Evolutionary conservation across 2,888 invertebrate species (phyloP), one percentile per base, ranked within the genome.

Genomic region (Agrochola lychnidis): DNA sequence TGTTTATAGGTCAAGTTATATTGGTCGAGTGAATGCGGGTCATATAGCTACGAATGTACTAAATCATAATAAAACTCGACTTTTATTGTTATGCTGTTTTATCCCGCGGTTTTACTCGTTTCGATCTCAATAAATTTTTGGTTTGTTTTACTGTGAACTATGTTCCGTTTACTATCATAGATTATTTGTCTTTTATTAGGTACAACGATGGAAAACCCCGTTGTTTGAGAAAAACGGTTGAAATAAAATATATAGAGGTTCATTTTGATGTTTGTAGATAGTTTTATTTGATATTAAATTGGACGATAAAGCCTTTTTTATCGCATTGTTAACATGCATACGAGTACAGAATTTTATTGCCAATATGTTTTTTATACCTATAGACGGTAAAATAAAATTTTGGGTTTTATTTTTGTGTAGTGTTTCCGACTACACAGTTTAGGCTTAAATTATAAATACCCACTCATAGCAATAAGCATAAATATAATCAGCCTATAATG

Each of bases 11-110:
- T 90, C 89, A 87, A 78, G 67, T 71, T 87, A 74, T 42, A 69
- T 45, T 84, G 87, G 90, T 79, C 5, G 66, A 6, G 63, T 76
- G 63, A 77, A 83, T 64, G 73, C 70, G 78, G 88, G 89, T 86
- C 86, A 86, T 83, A 90, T 87, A 88, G 85, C 87, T 87, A 88
- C 84, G 86, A 87, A 85, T 79, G 83, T 82, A 83, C 87, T 90
- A 91, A 89, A 91, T 92, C 91, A 91, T 91, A 90, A 91, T 91
- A 91, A 89, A 84, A 85, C 74, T 87, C 82, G 89, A 92, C 91
- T 91, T 92, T 91, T 91, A 92, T 91, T 89, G 86, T 89, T 73
- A 79, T 84, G 79, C 82, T 82, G 79, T 78, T 78, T 88, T 81
- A 84, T 85, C 82, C 83, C 68, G 79, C 73, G 84, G 85, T 69